Evolutionary conservation across 1,140 invertebrate genomes (phyloP), one percentile per base, ranked within the genome.

Genomic region (Tetranychus cinnabarinus): DNA sequence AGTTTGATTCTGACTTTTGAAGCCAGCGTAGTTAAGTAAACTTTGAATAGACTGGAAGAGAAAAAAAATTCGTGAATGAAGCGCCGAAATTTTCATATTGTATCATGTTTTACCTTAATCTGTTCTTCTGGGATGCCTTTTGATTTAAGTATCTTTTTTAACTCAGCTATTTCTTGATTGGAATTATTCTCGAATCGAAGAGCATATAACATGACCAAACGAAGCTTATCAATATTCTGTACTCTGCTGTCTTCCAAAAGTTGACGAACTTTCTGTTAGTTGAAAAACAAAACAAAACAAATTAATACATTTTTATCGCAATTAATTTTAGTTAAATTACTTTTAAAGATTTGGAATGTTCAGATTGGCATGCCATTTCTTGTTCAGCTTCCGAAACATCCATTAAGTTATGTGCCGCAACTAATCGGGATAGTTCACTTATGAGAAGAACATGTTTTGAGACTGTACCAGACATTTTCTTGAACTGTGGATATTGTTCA

Each of bases 391-490:
- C 95, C 1, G 92, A 97, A 23, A 97, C 82, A 72, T 90, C 83
- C 58, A 98, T 77, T 42, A 98, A 76, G 70, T 81, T 80, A 66
- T 85, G 77, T 33, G 79, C 79, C 13, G 78, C 80, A 50, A 97
- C 88, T 50, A 88, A 72, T 13, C 83, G 78, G 4, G 90, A 95
- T 54, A 99, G 72, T 74, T 97, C 92, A 15, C 90, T 88, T 54
- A 98, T 86, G 56, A 98, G 80, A 8, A 88, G 91, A 34, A 98
- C 85, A 75, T 98, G 95, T 74, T 97, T 97, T 2, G 88, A 83
- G 12, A 98, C 91, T 3, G 92, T 96, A 34, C 93, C 93, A 0
- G 89, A 95, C 81, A 97, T 90, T 82, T 97, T 97, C 77, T 96
- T 97, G 70, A 98, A 98, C 66, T 97, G 82, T 0, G 95, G 95